Base-by-base conservation (phyloP, 2,797 vertebrate genomes). In the Otolemur crassicaudatus region DNA sequence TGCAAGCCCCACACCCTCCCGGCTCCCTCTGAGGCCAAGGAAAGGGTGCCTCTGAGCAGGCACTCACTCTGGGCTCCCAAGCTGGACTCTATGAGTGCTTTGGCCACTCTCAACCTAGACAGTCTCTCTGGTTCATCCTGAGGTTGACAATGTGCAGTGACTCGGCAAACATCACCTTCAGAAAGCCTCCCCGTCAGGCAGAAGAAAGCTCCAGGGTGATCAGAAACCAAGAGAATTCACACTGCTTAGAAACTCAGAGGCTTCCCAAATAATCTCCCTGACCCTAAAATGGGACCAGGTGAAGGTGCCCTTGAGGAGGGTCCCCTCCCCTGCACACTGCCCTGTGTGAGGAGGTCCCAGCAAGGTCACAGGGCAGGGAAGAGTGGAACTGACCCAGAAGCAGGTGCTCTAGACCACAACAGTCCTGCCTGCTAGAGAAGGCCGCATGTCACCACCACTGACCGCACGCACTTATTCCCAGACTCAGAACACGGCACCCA, bases 41-140 rank as follows among this genome's bases (percentile, higher is more conserved):
- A 5, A 29, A 10, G 17, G 3, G 27, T 0, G 5, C 17, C 17
- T n/a, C 20, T 3, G 20, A 2, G 20, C 11, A 13, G 23, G 67
- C 14, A 2, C 40, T 4, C 12, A 29, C 20, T 20, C 31, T 12
- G 0, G 56, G 37, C 27, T 46, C 14, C 65, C 4, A 1, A 60
- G 56, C 40, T 10, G 10, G 10, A 7, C n/a, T 22, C 73, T 29
- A 2, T 5, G 5, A n/a, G 12, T 1, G n/a, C 46, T 9, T 9
- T 2, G 0, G 53, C 40, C 37, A 16, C 27, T 37, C 49, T 53
- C 8, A 14, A 31, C 29, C 79, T 3, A 16, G 31, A n/a, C 43
- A 29, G 27, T 34, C 23, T n/a, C 16, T 46, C n/a, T 0, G 2
- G 43, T 29, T 7, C 4, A 25, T 19, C 27, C 1, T 43, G 1